A percentile compares a stretch with the other conserved stretches of the same genome.
Conservation (phyloP, 2,888 invertebrate species). For the Notocelia uddmanniana region DNA sequence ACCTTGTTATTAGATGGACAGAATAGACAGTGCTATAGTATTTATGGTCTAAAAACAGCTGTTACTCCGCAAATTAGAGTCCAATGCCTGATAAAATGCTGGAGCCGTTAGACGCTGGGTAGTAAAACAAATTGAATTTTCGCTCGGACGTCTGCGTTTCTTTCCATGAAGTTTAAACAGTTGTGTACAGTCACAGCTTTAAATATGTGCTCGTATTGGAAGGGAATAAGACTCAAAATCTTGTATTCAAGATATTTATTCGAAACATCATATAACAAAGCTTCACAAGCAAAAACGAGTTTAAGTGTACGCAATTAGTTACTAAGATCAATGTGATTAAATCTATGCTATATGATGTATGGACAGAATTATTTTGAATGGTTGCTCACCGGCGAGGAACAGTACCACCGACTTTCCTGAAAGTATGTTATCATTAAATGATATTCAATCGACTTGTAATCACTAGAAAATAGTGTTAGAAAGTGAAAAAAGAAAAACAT, state of each 20-base stretch:
- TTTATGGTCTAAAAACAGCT: slow-evolving; percentile 43
- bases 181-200: background rate
- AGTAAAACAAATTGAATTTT: slow-evolving; percentile 38
- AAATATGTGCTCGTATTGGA: background rate
- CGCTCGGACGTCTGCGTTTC: slow-evolving; percentile 3
- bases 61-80: slow-evolving; percentile 36
- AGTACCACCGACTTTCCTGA: no score
- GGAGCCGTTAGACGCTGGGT: slow-evolving; percentile 8
- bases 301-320: no score
- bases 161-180: slow-evolving; percentile 13
- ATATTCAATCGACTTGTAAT: no score
- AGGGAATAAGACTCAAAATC: background rate
- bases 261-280: background rate
- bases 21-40: slow-evolving; percentile 36
- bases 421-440: no score
- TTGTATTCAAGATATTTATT: background rate
- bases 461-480: no score
- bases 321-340: no score
- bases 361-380: no score
- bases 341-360: no score
- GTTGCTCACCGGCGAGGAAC: no score
- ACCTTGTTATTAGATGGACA: slow-evolving; percentile 35
- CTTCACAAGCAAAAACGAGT: background rate
- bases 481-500: no score
- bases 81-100: slow-evolving; percentile 29